Base-by-base conservation (phyloP, 2,113 vertebrate species). In the Lepisosteus oculatus region DNA sequence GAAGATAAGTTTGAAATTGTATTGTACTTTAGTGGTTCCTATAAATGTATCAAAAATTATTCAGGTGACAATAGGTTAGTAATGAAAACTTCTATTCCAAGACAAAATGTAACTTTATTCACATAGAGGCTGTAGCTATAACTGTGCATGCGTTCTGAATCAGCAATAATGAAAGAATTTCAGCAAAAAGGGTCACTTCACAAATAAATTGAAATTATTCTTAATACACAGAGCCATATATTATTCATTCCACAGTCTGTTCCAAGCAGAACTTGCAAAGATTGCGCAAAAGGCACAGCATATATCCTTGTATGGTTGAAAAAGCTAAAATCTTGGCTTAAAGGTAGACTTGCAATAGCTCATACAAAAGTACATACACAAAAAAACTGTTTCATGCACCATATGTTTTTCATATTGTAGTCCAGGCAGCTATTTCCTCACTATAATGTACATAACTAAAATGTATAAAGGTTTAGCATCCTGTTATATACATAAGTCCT, bases 231-330 rank as follows among this genome's bases (percentile, higher is more conserved):
- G 54, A 69, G 47, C 43, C 44, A 65, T 61, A 61, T 13, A 54
- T 61, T 15, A 43, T 17, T 8, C 29, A 12, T 57, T 41, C 3
- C 29, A 9, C 3, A 42, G 72, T 5, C 17, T 43, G 17, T 43
- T 68, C n/a, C 65, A 62, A 15, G 42, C 51, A 15, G 62, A 67
- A 59, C 61, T 15, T 45, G 64, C 6, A 7, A 13, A 8, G 56
- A 29, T 12, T 68, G 15, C 12, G 42, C 29, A 62, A 61, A 51
- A 57, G 4, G 43, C 44, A 62, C 44, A 12, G 8, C 61, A 29
- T 44, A 43, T 61, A 29, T 47, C 71, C 71, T 72, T 67, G 55
- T 72, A 67, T 67, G 71, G 71, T 67, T 59, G 64, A 65, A 65
- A 72, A 67, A 44, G 65, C 45, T 55, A 42, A 55, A 44, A 72